phyloP scores from a whole-genome alignment of 1,140 invertebrate species.

The Philotrypesis tridentata region DNA sequence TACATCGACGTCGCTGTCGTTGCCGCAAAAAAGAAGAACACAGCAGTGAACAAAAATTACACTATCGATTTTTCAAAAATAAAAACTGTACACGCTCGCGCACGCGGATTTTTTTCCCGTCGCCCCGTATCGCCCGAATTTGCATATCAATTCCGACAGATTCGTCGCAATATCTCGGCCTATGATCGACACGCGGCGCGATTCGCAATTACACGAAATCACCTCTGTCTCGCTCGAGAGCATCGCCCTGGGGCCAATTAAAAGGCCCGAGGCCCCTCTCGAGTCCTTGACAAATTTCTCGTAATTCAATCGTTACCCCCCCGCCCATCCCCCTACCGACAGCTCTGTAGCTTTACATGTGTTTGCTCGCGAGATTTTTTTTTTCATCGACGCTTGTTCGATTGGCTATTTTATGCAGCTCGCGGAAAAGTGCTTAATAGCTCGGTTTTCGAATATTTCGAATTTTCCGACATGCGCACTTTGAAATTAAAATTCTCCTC shows the following conservation, averaged over 20 bases:
- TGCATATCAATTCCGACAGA: constrained; percentile 34
- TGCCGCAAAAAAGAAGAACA: no score
- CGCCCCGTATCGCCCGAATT: neutral
- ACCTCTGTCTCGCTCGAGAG: neutral
- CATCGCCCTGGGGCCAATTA: constrained; percentile 18
- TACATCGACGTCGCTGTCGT: no score
- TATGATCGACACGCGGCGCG: neutral
- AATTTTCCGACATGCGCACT: no score
- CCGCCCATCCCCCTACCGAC: neutral
- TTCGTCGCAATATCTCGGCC: constrained; percentile 33
- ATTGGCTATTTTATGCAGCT: neutral
- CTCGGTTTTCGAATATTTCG: no score
- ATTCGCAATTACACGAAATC: constrained; percentile 29
- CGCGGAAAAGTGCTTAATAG: no score
- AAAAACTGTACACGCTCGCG: neutral
- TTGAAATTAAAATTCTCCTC: no score
- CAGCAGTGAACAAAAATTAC: no score
- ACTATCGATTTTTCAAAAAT: neutral
- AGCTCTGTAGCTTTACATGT: no score
- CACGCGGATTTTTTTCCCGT: neutral
- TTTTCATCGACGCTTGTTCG: no score
- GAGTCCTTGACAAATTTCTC: neutral
- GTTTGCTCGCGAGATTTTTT: no score
- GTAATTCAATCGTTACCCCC: constrained; percentile 10
- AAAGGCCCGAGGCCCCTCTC: neutral